phyloP scores from a whole-genome alignment of 2,888 invertebrate species.

The Phortica magna region DNA sequence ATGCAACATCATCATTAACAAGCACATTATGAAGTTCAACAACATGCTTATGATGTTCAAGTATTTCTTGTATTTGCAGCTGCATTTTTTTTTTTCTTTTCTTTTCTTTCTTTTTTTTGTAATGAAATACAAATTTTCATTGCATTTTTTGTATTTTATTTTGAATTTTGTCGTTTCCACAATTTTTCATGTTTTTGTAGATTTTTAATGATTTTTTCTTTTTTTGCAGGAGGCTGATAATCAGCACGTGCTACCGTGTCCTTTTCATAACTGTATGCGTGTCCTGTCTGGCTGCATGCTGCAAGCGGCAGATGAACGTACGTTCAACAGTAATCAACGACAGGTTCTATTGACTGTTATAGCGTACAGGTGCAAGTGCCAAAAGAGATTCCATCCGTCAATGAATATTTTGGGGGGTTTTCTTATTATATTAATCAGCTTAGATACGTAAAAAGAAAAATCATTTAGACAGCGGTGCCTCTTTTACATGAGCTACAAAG shows the following conservation, averaged over 20 bases:
- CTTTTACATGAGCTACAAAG: too few species aligned
- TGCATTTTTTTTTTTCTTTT: constrained; percentile 53
- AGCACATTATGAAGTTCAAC: neutral
- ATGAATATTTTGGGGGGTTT: too few species aligned
- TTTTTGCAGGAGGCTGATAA: constrained; percentile 6
- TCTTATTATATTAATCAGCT: too few species aligned
- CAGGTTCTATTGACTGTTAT: too few species aligned
- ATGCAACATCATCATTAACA: too few species aligned
- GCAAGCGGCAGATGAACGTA: neutral
- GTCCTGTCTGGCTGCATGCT: neutral
- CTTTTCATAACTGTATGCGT: neutral
- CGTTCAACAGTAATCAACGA: too few species aligned
- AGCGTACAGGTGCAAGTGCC: too few species aligned
- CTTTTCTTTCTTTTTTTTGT: constrained; percentile 43
- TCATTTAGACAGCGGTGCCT: too few species aligned
- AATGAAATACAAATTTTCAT: constrained; percentile 59
- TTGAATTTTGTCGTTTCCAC: neutral
- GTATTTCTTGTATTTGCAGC: constrained; percentile 44
- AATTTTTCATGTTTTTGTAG: neutral
- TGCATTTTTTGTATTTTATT: constrained; percentile 47
- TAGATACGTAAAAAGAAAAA: too few species aligned
- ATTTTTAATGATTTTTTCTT: constrained; percentile 19
- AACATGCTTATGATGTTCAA: neutral
- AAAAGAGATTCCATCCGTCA: too few species aligned
- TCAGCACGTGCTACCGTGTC: constrained; percentile 25